Base-by-base conservation (phyloP, 1,140 invertebrate species). In the Philaenus spumarius region DNA sequence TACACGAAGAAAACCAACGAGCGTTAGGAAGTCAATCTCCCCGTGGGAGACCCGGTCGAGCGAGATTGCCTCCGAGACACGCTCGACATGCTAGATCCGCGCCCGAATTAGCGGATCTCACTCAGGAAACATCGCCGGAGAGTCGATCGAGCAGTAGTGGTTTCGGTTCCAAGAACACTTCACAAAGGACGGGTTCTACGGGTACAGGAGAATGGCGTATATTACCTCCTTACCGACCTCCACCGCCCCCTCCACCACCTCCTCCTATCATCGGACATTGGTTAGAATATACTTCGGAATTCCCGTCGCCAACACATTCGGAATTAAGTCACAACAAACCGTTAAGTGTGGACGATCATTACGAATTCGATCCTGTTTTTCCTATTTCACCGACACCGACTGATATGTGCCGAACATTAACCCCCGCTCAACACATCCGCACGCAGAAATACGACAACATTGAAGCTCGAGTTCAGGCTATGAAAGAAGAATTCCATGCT, bases 401-500 rank as follows among this genome's bases (percentile, higher is more conserved):
- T 15, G 84, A 84, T 0, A 78, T 80, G 0, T 63, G 61, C 14
- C 46, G 60, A 1, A 75, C 62, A 67, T 69, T 84, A 2, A 80
- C 78, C 34, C 76, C 78, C 1, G 82, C 83, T 37, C 80, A 81
- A n/a, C 54, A 56, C 2, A 78, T 78, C 6, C 74, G 77, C 45
- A 72, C 79, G 34, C 72, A 80, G 39, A 80, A 82, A 5, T 83
- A 86, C 48, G 85, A 89, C 65, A 90, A 91, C 71, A 90, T 93
- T 62, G 90, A 93, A 68, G 89, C 91, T 2, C 78, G 94, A 48
- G 90, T 96, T 53, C 88, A 93, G 64, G 91, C 91, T 26, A 93
- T 97, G 87, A 93, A 95, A 66, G 90, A 95, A 70, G 93, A 97
- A 72, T 97, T 95, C 73, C 85, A 94, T 70, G 87, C 93, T 70